Base-by-base conservation (phyloP, 2,797 vertebrate genomes). In the Melanotaenia trifasciata region DNA sequence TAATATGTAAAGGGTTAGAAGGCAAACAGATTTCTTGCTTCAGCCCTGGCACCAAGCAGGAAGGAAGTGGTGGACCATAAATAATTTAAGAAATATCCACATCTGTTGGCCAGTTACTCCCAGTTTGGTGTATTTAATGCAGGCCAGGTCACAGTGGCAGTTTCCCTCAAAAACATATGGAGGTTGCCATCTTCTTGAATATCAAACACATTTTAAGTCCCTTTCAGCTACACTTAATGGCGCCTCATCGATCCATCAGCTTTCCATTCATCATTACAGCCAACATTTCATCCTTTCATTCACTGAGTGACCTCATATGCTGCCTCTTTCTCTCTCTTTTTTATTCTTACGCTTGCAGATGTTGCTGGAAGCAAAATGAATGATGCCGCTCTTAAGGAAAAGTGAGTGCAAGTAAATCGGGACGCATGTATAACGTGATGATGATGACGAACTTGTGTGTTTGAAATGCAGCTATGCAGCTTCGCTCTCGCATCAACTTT, bases 331-430 rank as follows among this genome's bases (percentile, higher is more conserved):
- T 73, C 1, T 67, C 3, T 74, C 16, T 63, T 1, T 20, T 2
- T 54, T 3, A 61, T 18, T 47, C 62, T 3, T 73, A n/a, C 79
- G 51, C 78, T 74, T 86, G 54, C 84, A 92, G 89, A 89, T 91
- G 91, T 72, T 24, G 26, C 68, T 69, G 70, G 51, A 71, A 70
- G 68, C 61, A 72, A 81, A 70, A 72, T 81, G 79, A 89, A 90
- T 80, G 3, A 95, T 94, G 94, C 65, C 87, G 83, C 76, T 93
- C 60, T 66, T 94, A 80, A 94, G 82, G 58, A 93, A 94, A 92
- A 85, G 94, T 95, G 80, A 94, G 93, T 88, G 54, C 53, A 30
- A 65, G 53, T 2, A 3, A 63, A 43, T 5, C 40, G 4, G 32
- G 12, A 26, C 60, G 2, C 40, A 16, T 65, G 53, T 51, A 47